phyloP scores from a whole-genome alignment of 2,797 vertebrate genomes.

The Chromobotia macracanthus region DNA sequence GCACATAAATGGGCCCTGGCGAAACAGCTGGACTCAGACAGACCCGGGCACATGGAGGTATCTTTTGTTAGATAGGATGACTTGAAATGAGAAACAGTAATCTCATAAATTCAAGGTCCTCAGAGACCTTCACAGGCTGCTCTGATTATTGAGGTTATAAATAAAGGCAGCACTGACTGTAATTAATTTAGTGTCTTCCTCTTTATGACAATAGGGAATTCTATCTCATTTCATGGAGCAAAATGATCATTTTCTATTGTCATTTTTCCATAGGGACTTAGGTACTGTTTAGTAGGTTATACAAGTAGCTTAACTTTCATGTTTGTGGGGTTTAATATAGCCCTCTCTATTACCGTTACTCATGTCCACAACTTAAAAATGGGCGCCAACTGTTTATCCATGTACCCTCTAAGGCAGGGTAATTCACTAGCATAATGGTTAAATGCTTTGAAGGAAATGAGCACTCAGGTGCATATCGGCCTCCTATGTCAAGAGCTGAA shows the following conservation, averaged over 20 bases:
- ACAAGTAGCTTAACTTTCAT: not conserved
- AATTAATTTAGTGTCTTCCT: constrained; percentile 57
- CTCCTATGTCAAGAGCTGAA: not conserved
- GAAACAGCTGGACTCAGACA: not conserved
- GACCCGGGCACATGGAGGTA: constrained; percentile 18
- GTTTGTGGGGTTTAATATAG: not conserved
- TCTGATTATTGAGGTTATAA: constrained; percentile 63
- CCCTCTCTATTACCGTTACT: not conserved
- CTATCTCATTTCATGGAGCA: constrained; percentile 47
- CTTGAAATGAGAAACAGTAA: constrained; percentile 55
- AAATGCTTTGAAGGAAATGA: constrained; percentile 4
- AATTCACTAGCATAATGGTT: not conserved
- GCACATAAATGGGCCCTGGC: constrained; percentile 45
- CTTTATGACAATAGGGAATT: constrained; percentile 28
- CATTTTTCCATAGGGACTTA: not conserved
- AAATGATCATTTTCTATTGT: constrained; percentile 27
- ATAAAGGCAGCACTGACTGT: constrained; percentile 52
- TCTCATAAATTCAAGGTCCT: constrained; percentile 60
- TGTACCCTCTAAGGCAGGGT: not conserved
- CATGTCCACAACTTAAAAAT: not conserved
- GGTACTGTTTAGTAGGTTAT: not conserved
- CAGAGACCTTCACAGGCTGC: constrained; percentile 55
- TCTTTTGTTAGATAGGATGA: constrained; percentile 44
- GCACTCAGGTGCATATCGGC: not conserved
- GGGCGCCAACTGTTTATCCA: not conserved